Percentiles rank a stretch among this genome's conserved stretches.
phyloP scores from a whole-genome alignment of 64 coral and sea anemone species.

The Exaiptasia diaphana region DNA sequence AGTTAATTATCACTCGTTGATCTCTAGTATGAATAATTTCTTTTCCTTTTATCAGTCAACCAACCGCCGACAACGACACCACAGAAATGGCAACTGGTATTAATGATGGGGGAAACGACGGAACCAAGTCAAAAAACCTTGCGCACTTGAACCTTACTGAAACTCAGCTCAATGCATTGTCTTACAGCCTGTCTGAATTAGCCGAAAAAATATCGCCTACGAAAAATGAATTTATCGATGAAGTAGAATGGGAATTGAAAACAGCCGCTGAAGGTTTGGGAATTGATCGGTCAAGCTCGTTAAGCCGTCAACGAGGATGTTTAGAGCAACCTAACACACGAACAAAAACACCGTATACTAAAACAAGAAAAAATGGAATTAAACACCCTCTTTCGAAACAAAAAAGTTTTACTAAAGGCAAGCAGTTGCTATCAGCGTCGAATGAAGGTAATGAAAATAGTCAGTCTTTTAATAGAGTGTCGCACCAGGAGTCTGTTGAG shows the following conservation, averaged over 20 bases:
- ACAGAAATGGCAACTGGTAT: no score
- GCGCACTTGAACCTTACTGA: conserved; percentile 53
- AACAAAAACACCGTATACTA: conserved; percentile 65
- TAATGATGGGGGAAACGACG: no score
- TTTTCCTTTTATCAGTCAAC: no score
- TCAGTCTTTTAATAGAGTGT: not conserved
- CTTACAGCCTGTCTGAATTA: conserved; percentile 74
- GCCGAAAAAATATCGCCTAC: conserved; percentile 78
- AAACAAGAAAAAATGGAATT: conserved; percentile 7
- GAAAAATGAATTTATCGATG: not conserved
- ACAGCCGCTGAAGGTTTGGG: not conserved
- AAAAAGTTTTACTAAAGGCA: conserved; percentile 69
- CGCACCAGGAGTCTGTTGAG: conserved; percentile 38
- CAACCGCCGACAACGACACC: no score
- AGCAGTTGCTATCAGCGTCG: not conserved
- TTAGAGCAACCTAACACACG: not conserved
- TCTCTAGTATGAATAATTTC: no score
- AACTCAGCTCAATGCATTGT: conserved; percentile 66
- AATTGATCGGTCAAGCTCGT: not conserved
- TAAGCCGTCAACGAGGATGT: not conserved
- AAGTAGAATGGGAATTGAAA: conserved; percentile 17
- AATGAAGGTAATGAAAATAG: not conserved
- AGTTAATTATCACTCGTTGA: no score
- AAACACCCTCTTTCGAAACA: conserved; percentile 58
- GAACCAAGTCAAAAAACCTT: no score